Base-by-base conservation (phyloP, 2,797 vertebrate species). In the Holocentrus rufus region DNA sequence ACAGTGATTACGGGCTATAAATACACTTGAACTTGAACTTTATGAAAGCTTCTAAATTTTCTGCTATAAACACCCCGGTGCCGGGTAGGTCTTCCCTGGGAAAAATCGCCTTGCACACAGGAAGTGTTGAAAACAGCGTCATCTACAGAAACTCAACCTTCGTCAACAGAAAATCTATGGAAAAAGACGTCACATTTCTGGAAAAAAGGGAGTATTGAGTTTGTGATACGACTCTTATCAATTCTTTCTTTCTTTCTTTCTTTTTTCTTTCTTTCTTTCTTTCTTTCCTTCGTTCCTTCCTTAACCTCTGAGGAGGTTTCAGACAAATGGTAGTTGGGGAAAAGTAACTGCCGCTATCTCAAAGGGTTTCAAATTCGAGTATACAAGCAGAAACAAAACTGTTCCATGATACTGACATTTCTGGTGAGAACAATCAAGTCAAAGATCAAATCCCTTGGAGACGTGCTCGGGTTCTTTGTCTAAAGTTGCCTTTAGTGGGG, bases 361-460 rank as follows among this genome's bases (percentile, higher is more conserved):
- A 39, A 42, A 13, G 13, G 13, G 7, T 60, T 60, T 60, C 36
- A 60, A 20, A 23, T 15, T 18, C 4, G 15, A 22, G 50, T 22
- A 36, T 18, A 49, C 6, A 15, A 22, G 47, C 18, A 20, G 47
- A n/a, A 7, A 50, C 47, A 50, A 20, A 10, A 22, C 4, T n/a
- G n/a, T 4, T n/a, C 9, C 20, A 10, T 50, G n/a, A 50, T 7
- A 50, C 2, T 50, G 47, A 50, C 47, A n/a, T 50, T 50, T 50
- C 6, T 2, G 55, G 62, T n/a, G 1, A 69, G 55, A 74, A 68
- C 44, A 70, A 25, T 23, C 7, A 1, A 7, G 54, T 53, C 54
- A 58, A 4, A 64, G 69, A 66, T 64, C 63, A 80, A 8, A 70
- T 7, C 8, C 52, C 53, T n/a, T 57, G 31, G 65, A 60, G 30